These are phyloP conservation scores for Cephus runcator DNA, from an alignment of 2,888 invertebrate species.

Conservation along the genomic window DNA sequence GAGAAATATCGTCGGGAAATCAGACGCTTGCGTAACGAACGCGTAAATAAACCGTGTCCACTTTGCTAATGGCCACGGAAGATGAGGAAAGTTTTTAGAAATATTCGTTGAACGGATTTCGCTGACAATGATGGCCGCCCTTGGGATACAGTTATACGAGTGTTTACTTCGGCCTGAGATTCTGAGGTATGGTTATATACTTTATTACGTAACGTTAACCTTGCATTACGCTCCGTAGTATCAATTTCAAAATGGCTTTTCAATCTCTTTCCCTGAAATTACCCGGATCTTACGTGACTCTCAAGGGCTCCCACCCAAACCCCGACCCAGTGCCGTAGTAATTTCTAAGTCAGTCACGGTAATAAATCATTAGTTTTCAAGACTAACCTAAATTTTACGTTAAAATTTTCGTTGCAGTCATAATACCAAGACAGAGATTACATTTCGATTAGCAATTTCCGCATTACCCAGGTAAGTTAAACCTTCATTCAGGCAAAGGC, in stretches of 20 bases:
- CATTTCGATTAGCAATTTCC: neutral
- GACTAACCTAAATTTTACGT: constrained; percentile 6
- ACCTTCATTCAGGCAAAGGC: neutral
- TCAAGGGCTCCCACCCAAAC: neutral
- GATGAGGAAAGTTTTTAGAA: neutral
- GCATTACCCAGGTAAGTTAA: neutral
- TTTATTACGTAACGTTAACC: neutral
- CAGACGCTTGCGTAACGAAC: neutral
- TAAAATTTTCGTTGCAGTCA: neutral
- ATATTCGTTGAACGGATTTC: neutral
- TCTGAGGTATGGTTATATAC: neutral
- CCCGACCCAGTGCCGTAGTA: neutral
- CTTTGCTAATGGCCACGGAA: neutral
- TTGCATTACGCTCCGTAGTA: neutral
- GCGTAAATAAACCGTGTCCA: neutral
- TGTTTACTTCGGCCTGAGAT: neutral
- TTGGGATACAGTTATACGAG: neutral
- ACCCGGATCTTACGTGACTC: neutral
- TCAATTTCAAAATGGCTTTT: neutral
- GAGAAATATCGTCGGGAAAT: neutral
- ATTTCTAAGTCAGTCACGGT: constrained; percentile 1
- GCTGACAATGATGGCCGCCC: neutral
- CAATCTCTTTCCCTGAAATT: neutral
- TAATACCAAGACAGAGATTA: neutral
- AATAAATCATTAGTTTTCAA: constrained; percentile 13